phyloP scores from a whole-genome alignment of 2,113 vertebrate species.

The Australoheros scitulus region DNA sequence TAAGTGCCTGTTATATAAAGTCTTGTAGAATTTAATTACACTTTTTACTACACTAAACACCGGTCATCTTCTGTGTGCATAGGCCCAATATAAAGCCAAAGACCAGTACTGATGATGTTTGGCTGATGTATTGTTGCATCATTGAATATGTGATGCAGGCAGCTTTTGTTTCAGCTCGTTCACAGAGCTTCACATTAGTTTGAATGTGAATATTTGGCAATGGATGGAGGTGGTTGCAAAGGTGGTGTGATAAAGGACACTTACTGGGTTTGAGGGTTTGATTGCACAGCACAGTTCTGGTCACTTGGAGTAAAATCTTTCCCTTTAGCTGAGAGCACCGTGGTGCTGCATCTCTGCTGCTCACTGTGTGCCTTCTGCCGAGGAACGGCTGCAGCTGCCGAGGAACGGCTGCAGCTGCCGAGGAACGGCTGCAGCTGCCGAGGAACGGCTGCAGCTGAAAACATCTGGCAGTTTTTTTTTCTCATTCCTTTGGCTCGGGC shows the following conservation, averaged over 20 bases:
- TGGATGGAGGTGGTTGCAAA: no score
- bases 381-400: no score
- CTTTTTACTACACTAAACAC: background rate
- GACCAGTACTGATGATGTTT: accelerated
- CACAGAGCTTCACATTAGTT: background rate
- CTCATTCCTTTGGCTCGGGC: background rate
- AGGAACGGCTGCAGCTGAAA: background rate
- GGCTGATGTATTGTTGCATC: background rate
- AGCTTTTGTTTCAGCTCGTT: no score
- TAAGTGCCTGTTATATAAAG: background rate
- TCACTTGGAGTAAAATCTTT: no score
- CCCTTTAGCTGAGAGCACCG: no score
- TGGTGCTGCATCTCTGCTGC: no score
- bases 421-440: no score
- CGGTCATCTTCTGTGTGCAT: accelerated
- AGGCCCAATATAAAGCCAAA: background rate
- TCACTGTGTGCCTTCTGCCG: no score
- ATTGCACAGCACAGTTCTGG: no score
- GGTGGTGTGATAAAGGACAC: background rate
- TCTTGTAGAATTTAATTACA: no score
- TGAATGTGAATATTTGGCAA: background rate
- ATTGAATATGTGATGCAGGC: no score
- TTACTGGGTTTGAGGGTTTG: background rate
- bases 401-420: no score
- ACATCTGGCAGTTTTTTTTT: background rate